Conservation (phyloP, 2,888 invertebrate genomes). For the Melieria omissa region DNA sequence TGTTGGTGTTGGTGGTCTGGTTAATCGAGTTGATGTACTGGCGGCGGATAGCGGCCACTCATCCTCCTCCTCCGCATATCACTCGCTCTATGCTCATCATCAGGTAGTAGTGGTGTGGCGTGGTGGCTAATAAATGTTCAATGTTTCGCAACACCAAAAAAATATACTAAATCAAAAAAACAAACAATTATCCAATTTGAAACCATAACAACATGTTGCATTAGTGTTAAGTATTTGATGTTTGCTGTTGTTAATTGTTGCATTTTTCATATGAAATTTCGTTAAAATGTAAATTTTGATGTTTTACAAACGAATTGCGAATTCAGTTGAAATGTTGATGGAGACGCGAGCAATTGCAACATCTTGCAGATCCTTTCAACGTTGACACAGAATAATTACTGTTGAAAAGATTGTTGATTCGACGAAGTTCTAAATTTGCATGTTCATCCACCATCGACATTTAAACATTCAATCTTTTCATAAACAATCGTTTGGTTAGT, state of each 20-base stretch:
- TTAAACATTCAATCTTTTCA: too few relatives aligned
- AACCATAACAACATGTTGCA: slow-evolving; percentile 19
- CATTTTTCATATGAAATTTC: neutral
- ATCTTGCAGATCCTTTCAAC: too few relatives aligned
- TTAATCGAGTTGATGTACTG: slow-evolving; percentile 36
- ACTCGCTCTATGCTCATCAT: slow-evolving; percentile 62
- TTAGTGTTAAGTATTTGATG: slow-evolving; percentile 24
- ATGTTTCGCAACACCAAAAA: slow-evolving; percentile 19
- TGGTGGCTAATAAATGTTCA: slow-evolving; percentile 32
- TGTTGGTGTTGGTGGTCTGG: slow-evolving; percentile 39
- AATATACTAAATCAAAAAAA: neutral
- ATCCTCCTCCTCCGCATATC: slow-evolving; percentile 44
- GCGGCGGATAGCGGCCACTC: slow-evolving; percentile 28
- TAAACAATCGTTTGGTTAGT: too few relatives aligned
- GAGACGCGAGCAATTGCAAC: too few relatives aligned
- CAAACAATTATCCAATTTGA: neutral
- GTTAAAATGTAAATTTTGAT: neutral
- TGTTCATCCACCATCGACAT: too few relatives aligned
- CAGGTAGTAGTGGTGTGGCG: slow-evolving; percentile 57
- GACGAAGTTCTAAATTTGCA: too few relatives aligned
- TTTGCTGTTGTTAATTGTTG: neutral
- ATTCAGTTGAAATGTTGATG: too few relatives aligned
- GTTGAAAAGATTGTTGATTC: too few relatives aligned
- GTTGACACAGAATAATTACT: too few relatives aligned
- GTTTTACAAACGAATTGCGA: too few relatives aligned